Percentiles rank a stretch among this genome's conserved stretches.
Conservation (phyloP, 2,113 vertebrate genomes). For the Hemiprocne comata region DNA sequence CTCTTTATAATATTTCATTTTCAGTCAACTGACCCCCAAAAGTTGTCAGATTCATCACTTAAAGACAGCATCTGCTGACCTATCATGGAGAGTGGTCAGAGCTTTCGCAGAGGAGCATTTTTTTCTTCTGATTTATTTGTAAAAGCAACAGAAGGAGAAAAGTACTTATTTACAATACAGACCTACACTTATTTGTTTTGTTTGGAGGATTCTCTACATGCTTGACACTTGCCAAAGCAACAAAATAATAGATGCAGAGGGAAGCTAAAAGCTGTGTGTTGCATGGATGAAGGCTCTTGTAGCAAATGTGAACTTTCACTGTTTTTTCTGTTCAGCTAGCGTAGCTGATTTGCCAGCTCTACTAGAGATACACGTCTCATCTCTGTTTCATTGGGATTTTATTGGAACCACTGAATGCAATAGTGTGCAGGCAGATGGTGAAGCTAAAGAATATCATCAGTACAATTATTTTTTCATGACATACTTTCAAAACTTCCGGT, state of each 20-base stretch:
- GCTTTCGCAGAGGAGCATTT: background rate
- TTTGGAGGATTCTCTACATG: background rate
- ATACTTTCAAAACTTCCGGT: background rate
- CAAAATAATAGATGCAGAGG: background rate
- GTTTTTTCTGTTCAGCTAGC: background rate
- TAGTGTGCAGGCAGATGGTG: background rate
- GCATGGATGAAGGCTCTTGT: background rate
- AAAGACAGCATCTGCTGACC: conserved; percentile 50
- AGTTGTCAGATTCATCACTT: conserved; percentile 56
- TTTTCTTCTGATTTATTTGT: background rate
- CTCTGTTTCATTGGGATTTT: background rate
- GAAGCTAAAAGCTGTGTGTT: background rate
- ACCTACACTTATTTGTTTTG: background rate
- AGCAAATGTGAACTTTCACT: background rate
- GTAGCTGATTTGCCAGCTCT: background rate
- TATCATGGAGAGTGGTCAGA: conserved; percentile 23
- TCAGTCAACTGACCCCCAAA: conserved; percentile 15
- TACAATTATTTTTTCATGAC: background rate
- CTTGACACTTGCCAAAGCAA: background rate
- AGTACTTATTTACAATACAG: background rate
- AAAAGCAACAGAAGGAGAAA: background rate
- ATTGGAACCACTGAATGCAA: background rate
- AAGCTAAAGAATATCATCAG: background rate
- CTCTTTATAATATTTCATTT: conserved; percentile 25
- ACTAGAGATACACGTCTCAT: background rate